Percentiles rank a stretch among this genome's conserved stretches.
These are phyloP conservation scores for Meiosimyza decipiens DNA, from an alignment of 2,888 invertebrate genomes.

Conservation along the genomic window DNA sequence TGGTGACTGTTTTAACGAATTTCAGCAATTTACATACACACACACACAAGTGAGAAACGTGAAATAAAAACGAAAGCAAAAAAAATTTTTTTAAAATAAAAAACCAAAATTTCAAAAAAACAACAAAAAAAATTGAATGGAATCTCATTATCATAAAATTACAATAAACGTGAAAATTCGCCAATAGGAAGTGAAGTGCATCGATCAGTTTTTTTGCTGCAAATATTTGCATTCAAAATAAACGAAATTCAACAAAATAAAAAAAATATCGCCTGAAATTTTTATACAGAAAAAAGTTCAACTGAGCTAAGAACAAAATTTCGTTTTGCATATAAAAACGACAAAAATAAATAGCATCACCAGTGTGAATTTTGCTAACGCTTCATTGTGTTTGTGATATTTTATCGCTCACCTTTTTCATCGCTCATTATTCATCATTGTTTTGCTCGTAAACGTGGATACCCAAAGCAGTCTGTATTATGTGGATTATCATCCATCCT, in stretches of 20 bases:
- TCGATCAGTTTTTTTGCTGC: constrained; percentile 9
- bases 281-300: constrained; percentile 3
- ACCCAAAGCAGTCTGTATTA: constrained; percentile 47
- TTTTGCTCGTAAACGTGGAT: constrained; percentile 43
- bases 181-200: constrained; percentile 41
- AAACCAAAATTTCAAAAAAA: constrained; percentile 25
- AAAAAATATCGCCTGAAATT: constrained; percentile 21
- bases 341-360: neutral
- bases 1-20: constrained; percentile 34
- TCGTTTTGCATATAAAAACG: constrained; percentile 8
- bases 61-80: neutral
- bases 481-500: constrained; percentile 46
- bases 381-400: too few species aligned
- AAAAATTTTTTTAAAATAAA: constrained; percentile 14
- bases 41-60: neutral
- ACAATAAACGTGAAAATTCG: constrained; percentile 32
- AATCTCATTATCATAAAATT: constrained; percentile 24
- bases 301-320: too few species aligned
- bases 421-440: constrained; percentile 8
- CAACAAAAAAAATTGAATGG: constrained; percentile 28
- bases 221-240: constrained; percentile 32
- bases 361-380: too few species aligned
- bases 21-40: constrained; percentile 34
- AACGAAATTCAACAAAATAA: constrained; percentile 11
- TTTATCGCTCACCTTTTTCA: too few species aligned